Evolutionary conservation across 23 tunicate species (phyloP).

Genomic region (Trididemnum nubilum): DNA sequence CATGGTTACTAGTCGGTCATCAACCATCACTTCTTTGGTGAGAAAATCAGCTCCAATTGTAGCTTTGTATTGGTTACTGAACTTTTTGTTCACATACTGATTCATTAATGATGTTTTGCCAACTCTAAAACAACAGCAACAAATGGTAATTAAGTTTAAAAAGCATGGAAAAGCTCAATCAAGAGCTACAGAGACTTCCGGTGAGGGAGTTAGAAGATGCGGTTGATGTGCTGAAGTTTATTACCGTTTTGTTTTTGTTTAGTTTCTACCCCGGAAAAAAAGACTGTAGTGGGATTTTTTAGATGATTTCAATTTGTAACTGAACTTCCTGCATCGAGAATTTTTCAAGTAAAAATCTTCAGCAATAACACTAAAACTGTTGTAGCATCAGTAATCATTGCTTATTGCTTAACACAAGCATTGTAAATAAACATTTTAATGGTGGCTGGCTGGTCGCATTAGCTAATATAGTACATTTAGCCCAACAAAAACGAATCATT

Average conservation of each 20-base stretch:
- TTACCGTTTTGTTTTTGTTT: too few relatives aligned
- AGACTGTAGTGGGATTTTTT: too few relatives aligned
- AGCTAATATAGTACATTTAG: not conserved
- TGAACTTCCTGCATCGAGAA: too few relatives aligned
- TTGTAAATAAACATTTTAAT: not conserved
- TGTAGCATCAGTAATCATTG: too few relatives aligned
- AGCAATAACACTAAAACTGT: too few relatives aligned
- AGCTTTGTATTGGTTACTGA: slow-evolving; percentile 93
- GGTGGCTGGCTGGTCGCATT: not conserved
- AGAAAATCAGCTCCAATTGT: slow-evolving; percentile 95
- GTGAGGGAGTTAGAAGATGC: too few relatives aligned
- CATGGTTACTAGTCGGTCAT: slow-evolving; percentile 92
- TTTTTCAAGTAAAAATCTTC: too few relatives aligned
- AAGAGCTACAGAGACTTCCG: too few relatives aligned
- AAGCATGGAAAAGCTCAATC: too few relatives aligned
- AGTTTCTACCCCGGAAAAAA: too few relatives aligned
- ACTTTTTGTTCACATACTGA: slow-evolving; percentile 93
- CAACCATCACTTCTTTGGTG: slow-evolving; percentile 94
- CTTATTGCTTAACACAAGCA: not conserved
- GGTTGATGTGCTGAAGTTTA: too few relatives aligned
- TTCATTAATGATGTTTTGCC: slow-evolving; percentile 96
- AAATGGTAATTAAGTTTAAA: not conserved
- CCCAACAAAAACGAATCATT: not conserved
- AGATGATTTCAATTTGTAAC: too few relatives aligned
- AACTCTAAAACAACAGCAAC: slow-evolving; percentile 37